Percentiles rank a stretch among this genome's conserved stretches.
phyloP scores from a whole-genome alignment of 2,797 vertebrate species.

The Oreochromis mossambicus region DNA sequence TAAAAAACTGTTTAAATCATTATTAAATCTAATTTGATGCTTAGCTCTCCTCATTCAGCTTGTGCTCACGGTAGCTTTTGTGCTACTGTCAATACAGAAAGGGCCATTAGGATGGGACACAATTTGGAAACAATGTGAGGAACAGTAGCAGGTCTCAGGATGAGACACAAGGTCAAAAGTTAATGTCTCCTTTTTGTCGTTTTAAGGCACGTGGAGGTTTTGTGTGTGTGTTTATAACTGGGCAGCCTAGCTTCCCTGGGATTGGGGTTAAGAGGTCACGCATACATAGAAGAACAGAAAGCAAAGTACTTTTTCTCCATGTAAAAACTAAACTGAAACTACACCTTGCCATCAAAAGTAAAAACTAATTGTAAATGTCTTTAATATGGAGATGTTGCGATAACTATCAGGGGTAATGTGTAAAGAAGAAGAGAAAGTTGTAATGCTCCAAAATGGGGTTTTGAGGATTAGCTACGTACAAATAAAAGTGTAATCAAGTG shows the following conservation, averaged over 20 bases:
- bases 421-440: background rate
- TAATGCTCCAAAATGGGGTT: background rate
- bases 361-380: background rate
- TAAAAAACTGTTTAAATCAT: background rate
- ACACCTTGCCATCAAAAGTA: background rate
- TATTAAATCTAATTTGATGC: background rate
- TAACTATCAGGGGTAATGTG: background rate
- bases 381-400: background rate
- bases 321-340: background rate
- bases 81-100: background rate
- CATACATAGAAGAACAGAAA: background rate
- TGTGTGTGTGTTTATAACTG: conserved; percentile 7
- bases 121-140: conserved; percentile 53
- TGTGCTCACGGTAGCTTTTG: background rate
- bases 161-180: conserved; percentile 58
- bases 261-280: background rate
- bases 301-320: background rate
- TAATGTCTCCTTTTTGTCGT: conserved; percentile 41
- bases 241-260: conserved; percentile 28
- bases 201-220: conserved; percentile 35
- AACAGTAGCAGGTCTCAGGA: conserved; percentile 49
- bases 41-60: background rate
- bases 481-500: background rate
- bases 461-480: background rate
- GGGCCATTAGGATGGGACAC: conserved; percentile 8